Base-by-base conservation (phyloP, 2,888 invertebrate genomes). In the Myopa tessellatipennis region DNA sequence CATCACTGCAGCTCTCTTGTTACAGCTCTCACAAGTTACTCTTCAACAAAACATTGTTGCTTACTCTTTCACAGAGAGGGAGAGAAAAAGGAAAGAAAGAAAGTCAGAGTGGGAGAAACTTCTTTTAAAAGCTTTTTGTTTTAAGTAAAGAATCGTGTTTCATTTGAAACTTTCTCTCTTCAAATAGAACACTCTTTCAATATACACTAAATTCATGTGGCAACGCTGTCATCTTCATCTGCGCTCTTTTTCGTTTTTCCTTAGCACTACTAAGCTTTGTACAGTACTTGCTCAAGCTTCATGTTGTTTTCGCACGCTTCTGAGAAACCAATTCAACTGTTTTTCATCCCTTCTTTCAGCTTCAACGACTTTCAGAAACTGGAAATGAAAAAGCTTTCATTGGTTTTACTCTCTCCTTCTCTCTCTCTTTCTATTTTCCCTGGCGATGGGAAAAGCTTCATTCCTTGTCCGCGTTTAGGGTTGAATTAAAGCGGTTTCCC, bases 401-500 rank as follows among this genome's bases (percentile, higher is more conserved):
- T 38, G 1, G 10, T 38, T 40, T 72, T 40, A 4, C 38, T 26
- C 69, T 58, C 61, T 50, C 38, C 14, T 40, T 12, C 10, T 6
- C 8, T 26, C 26, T 26, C 26, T 26, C 26, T 26, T 26, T 26
- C 26, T 26, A 26, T 26, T 26, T 26, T 26, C 26, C 26, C 26
- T 45, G 12, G n/a, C 45, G 45, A 50, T 61, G 26, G n/a, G 10
- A 74, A 60, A 65, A 65, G 69, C 73, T 63, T 69, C 12, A 16
- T 4, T 14, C 45, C 1, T 4, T n/a, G n/a, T n/a, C 68, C n/a
- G 45, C 12, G 71, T 14, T 50, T 73, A 80, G 83, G 83, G 82
- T 82, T 81, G 82, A 78, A 81, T 81, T 80, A 79, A 83, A 81
- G 79, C 75, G 68, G 79, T 78, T 80, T 81, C 79, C 77, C 78